phyloP scores from a whole-genome alignment of 2,113 vertebrate species.

The Cacatua alba region DNA sequence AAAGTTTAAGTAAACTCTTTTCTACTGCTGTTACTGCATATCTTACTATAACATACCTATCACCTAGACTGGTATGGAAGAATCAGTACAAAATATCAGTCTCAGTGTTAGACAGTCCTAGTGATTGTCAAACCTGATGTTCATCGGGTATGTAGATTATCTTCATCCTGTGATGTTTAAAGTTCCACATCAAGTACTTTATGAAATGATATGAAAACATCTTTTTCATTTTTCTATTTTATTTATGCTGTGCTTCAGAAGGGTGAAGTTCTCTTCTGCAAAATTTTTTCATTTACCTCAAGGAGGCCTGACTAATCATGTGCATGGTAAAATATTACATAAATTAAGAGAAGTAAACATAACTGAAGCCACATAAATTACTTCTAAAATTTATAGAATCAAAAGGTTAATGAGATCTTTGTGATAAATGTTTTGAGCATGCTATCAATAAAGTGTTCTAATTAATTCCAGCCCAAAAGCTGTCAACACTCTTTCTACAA shows the following conservation, averaged over 20 bases:
- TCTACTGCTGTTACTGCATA: not conserved
- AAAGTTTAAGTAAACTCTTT: not conserved
- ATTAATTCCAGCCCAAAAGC: not conserved
- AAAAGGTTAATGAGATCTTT: not conserved
- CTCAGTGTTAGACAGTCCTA: not conserved
- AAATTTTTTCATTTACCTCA: not conserved
- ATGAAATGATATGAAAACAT: accelerated
- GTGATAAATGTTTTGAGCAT: not conserved
- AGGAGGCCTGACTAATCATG: not conserved
- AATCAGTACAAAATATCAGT: not conserved
- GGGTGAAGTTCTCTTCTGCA: not conserved
- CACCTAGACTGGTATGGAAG: not conserved
- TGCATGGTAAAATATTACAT: not conserved
- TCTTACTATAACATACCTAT: not conserved
- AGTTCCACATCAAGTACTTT: not conserved
- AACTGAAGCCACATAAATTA: not conserved
- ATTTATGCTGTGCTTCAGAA: not conserved
- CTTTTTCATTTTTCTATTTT: not conserved
- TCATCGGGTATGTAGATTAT: not conserved
- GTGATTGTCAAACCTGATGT: not conserved
- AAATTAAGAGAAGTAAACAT: not conserved
- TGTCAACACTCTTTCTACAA: not conserved
- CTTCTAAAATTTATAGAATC: not conserved
- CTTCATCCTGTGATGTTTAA: not conserved
- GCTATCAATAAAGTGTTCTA: not conserved